A percentile compares a stretch with the other conserved stretches of the same genome.
phyloP scores from a whole-genome alignment of 2,888 invertebrate species.

The Drosophila trichaetosa region DNA sequence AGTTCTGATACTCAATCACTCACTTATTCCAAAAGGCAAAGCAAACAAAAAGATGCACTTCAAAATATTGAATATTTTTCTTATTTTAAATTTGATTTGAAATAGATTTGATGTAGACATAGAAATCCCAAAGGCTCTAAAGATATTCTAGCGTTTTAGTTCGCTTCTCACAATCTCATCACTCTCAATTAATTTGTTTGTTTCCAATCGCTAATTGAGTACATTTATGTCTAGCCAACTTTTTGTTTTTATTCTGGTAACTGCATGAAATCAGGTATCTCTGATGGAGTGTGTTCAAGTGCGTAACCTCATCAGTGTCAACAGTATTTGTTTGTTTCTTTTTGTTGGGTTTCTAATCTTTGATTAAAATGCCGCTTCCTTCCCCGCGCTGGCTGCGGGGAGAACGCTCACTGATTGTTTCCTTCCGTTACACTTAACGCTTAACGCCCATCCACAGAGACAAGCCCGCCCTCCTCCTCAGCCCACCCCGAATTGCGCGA shows the following conservation, averaged over 20 bases:
- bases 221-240: background rate
- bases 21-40: background rate
- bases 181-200: background rate
- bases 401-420: constrained; percentile 69
- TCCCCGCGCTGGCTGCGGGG: constrained; percentile 24
- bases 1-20: background rate
- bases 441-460: constrained; percentile 8
- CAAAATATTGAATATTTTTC: background rate
- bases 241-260: too few relatives aligned
- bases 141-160: background rate
- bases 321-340: constrained; percentile 33
- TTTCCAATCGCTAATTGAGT: constrained; percentile 31
- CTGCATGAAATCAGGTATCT: background rate
- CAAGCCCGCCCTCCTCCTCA: background rate
- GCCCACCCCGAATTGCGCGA: constrained; percentile 32
- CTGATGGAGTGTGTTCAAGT: constrained; percentile 47
- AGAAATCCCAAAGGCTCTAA: background rate
- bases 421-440: constrained; percentile 55
- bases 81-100: too few relatives aligned
- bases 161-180: background rate
- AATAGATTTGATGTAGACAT: background rate
- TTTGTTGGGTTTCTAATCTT: constrained; percentile 73
- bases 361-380: constrained; percentile 77
- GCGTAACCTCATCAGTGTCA: constrained; percentile 72
- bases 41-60: background rate